phyloP scores from a whole-genome alignment of 2,888 invertebrate species.

The Melanotus villosus region DNA sequence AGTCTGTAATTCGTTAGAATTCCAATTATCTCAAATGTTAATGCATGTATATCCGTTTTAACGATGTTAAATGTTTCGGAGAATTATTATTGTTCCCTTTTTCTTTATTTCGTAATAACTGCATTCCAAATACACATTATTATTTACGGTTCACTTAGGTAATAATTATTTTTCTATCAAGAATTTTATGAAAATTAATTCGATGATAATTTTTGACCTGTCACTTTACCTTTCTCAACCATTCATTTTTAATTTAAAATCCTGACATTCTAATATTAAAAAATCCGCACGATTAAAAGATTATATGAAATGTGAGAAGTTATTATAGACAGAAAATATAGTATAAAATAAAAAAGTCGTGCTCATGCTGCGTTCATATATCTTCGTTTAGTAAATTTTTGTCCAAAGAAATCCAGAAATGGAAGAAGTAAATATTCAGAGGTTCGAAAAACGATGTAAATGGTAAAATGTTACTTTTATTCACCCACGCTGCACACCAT shows the following conservation, averaged over 20 bases:
- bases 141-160: not conserved
- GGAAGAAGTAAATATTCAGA: not conserved
- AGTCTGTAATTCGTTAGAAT: not conserved
- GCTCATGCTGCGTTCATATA: no score
- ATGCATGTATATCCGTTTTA: slow-evolving; percentile 5
- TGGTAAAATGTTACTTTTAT: slow-evolving; percentile 20
- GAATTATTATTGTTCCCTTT: not conserved
- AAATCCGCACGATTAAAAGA: no score
- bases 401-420: not conserved
- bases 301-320: no score
- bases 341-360: no score
- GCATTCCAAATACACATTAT: not conserved
- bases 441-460: not conserved
- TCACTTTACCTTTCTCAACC: no score
- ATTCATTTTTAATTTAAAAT: no score
- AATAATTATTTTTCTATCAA: no score
- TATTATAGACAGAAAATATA: no score
- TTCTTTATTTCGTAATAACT: not conserved
- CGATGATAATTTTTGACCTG: no score
- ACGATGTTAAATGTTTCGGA: not conserved
- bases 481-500: slow-evolving; percentile 24
- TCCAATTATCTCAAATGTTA: slow-evolving; percentile 10
- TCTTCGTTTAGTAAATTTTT: no score
- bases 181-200: no score
- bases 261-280: no score